These are phyloP conservation scores for Hemitrygon akajei DNA, from an alignment of 2,797 vertebrate species.

Conservation along the genomic window DNA sequence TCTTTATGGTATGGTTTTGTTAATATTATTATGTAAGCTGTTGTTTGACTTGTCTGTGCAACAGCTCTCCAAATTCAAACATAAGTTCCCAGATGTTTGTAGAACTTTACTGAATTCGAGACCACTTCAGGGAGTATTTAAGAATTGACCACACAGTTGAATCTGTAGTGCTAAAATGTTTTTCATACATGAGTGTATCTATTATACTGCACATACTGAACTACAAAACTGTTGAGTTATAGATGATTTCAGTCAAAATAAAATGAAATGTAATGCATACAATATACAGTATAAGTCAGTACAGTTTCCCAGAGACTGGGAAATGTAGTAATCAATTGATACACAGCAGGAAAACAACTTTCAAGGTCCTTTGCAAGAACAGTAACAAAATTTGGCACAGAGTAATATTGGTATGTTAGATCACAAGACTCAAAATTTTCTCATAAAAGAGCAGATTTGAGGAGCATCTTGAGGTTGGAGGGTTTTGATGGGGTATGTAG, in stretches of 20 bases:
- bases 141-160: too few relatives aligned
- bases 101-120: too few relatives aligned
- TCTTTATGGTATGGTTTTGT: too few relatives aligned
- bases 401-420: background rate
- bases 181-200: background rate
- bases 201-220: background rate
- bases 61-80: too few relatives aligned
- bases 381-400: background rate
- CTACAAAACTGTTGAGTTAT: background rate
- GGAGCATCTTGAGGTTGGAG: background rate
- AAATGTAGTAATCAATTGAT: background rate
- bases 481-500: background rate
- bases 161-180: background rate
- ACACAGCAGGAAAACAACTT: background rate
- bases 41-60: too few relatives aligned
- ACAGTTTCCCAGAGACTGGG: background rate
- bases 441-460: too few relatives aligned
- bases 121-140: too few relatives aligned
- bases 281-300: background rate
- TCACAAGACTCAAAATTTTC: background rate
- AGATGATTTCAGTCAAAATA: background rate
- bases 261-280: background rate
- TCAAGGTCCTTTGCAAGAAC: background rate
- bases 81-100: too few relatives aligned
- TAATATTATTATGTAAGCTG: too few relatives aligned